Evolutionary conservation across 2,797 vertebrate species (phyloP).

Genomic region (Enteromius anoplus): DNA sequence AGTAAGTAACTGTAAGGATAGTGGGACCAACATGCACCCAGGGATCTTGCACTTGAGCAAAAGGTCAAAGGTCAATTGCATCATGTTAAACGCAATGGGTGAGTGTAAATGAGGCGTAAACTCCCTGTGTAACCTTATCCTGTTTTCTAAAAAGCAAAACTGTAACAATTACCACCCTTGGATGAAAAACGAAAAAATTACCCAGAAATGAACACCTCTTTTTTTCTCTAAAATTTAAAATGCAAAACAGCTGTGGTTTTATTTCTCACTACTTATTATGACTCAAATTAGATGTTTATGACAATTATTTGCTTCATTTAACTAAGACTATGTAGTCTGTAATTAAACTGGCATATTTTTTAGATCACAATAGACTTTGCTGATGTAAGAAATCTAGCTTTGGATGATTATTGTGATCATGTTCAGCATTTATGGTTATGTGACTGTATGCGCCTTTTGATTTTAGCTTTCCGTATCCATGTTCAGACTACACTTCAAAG

Average conservation of each 20-base stretch:
- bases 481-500: not conserved
- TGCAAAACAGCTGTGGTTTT: not conserved
- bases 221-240: not conserved
- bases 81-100: not conserved
- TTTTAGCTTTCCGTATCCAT: not conserved
- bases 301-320: constrained; percentile 6
- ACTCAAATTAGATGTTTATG: not conserved
- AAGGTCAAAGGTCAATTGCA: not conserved
- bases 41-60: not conserved
- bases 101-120: not conserved
- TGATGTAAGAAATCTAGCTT: not conserved
- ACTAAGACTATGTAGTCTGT: not conserved
- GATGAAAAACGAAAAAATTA: not conserved
- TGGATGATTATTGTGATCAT: not conserved
- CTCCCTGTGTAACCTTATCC: constrained; percentile 2
- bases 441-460: not conserved
- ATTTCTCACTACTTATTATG: not conserved
- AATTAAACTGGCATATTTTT: not conserved
- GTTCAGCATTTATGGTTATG: not conserved
- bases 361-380: not conserved
- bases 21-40: not conserved
- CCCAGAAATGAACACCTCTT: not conserved
- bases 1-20: not conserved
- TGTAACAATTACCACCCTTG: not conserved
- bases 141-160: not conserved